These are phyloP conservation scores for Andrena marginata DNA, from an alignment of 2,888 invertebrate species.

Conservation along the genomic window DNA sequence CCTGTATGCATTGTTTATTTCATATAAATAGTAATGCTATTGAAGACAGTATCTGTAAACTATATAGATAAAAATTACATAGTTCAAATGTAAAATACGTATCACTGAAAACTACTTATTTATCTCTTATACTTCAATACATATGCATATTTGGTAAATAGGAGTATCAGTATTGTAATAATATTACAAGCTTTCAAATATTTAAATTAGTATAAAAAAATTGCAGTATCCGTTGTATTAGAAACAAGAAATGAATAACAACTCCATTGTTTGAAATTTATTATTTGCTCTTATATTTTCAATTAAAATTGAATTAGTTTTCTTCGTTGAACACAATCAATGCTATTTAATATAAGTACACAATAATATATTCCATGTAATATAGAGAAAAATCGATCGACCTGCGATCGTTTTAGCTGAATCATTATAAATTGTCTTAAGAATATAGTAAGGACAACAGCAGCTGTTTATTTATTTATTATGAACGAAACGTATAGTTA, in stretches of 20 bases:
- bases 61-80: slow-evolving; percentile 1
- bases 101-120: background rate
- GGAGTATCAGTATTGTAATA: background rate
- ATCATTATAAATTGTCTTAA: background rate
- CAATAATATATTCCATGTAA: slow-evolving; percentile 5
- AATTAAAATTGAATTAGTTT: slow-evolving; percentile 6
- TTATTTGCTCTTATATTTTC: background rate
- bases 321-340: background rate
- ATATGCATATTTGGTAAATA: background rate
- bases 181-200: background rate
- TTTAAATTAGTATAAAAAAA: too few relatives aligned
- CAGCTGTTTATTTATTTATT: slow-evolving; percentile 33
- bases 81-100: slow-evolving; percentile 5
- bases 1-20: slow-evolving; percentile 2
- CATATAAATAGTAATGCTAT: slow-evolving; percentile 39
- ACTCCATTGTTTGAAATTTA: background rate
- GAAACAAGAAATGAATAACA: background rate
- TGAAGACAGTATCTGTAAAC: slow-evolving; percentile 27
- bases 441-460: slow-evolving; percentile 40
- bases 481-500: slow-evolving; percentile 32
- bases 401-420: slow-evolving; percentile 39
- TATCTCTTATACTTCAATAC: background rate
- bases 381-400: slow-evolving; percentile 22
- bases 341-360: slow-evolving; percentile 2
- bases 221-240: background rate